These are phyloP conservation scores for Myotis pilosus DNA, from an alignment of 2,797 vertebrate species.

Conservation along the genomic window DNA sequence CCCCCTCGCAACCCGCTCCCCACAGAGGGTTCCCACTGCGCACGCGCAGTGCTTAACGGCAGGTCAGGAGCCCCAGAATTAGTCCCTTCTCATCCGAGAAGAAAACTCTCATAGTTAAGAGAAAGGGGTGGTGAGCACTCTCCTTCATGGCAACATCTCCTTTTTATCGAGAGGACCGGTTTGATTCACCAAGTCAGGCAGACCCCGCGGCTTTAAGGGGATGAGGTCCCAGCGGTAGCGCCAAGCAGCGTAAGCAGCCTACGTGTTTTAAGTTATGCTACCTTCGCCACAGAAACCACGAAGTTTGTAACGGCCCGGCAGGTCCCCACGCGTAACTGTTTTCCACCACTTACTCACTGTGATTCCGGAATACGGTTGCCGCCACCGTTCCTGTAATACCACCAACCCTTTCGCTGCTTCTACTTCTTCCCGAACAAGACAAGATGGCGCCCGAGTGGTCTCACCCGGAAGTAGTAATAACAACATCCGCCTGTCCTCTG, in stretches of 20 bases:
- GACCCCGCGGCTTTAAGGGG: slow-evolving; percentile 33
- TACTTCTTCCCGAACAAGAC: slow-evolving; percentile 82
- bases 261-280: background rate
- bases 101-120: background rate
- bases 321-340: background rate
- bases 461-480: slow-evolving; percentile 82
- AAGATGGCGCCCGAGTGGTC: slow-evolving; percentile 82
- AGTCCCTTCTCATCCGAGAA: background rate
- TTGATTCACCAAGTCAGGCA: background rate
- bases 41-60: slow-evolving; percentile 74
- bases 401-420: slow-evolving; percentile 73
- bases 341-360: slow-evolving; percentile 62
- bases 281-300: background rate
- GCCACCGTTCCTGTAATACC: slow-evolving; percentile 59
- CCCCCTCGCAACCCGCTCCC: background rate
- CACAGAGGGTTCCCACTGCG: slow-evolving; percentile 42
- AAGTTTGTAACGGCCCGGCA: background rate
- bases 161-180: background rate
- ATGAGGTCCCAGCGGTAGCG: slow-evolving; percentile 40
- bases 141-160: background rate
- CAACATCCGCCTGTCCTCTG: slow-evolving; percentile 68
- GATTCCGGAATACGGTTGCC: slow-evolving; percentile 51
- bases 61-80: slow-evolving; percentile 49
- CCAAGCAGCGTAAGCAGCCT: slow-evolving; percentile 52
- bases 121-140: background rate